phyloP scores from a whole-genome alignment of 2,797 vertebrate genomes.

The Trichosurus vulpecula region DNA sequence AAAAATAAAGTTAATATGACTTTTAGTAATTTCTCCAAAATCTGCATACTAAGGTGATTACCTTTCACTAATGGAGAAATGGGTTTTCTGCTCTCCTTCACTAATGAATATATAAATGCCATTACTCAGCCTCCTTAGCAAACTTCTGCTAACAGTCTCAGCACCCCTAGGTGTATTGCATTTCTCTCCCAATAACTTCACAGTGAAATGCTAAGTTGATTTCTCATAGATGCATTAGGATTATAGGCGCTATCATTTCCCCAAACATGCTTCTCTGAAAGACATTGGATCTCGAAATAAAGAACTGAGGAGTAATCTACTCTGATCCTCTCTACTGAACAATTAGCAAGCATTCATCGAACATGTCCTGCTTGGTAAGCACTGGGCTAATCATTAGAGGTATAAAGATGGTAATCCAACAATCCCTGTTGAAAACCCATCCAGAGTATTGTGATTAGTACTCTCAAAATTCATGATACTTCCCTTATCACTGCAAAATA shows the following conservation, averaged over 20 bases:
- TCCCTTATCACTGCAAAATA: neutral
- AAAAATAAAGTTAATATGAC: constrained; percentile 64
- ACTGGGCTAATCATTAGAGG: neutral
- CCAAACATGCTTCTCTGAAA: neutral
- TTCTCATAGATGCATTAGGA: neutral
- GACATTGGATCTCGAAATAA: neutral
- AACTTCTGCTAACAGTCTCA: neutral
- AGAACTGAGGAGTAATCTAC: neutral
- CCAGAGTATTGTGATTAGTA: neutral
- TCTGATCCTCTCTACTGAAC: neutral
- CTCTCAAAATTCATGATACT: neutral
- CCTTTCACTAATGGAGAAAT: neutral
- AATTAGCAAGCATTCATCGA: neutral
- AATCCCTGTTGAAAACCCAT: neutral
- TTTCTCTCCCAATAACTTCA: neutral
- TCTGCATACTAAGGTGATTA: constrained; percentile 46
- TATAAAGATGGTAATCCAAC: neutral
- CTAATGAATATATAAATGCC: neutral
- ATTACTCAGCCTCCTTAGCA: neutral
- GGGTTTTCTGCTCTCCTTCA: neutral
- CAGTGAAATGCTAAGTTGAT: neutral
- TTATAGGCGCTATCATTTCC: neutral
- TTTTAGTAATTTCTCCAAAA: constrained; percentile 55
- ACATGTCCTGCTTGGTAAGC: neutral
- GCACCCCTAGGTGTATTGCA: neutral